These are phyloP conservation scores for Perognathus longimembris DNA, from an alignment of 2,113 vertebrate genomes.

Conservation along the genomic window DNA sequence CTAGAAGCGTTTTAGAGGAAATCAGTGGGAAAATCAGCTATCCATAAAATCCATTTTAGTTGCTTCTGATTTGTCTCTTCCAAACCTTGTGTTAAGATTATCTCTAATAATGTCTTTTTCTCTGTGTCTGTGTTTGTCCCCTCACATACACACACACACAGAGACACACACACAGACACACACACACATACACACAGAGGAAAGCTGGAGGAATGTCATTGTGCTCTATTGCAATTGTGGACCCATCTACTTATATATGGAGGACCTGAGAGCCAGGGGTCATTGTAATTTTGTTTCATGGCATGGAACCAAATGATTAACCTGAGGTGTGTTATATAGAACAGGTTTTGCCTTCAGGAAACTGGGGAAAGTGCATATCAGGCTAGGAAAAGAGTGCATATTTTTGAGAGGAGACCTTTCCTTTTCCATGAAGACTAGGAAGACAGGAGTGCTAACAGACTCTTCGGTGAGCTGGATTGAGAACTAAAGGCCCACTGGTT, in stretches of 20 bases:
- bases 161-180: background rate
- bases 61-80: conserved; percentile 71
- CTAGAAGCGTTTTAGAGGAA: conserved; percentile 5
- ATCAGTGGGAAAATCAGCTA: background rate
- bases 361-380: conserved; percentile 61
- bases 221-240: background rate
- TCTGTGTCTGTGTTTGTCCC: too few species aligned
- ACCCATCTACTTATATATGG: conserved; percentile 52
- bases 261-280: conserved; percentile 34
- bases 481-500: background rate
- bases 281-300: conserved; percentile 70
- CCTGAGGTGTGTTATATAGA: conserved; percentile 65
- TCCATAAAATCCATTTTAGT: conserved; percentile 42
- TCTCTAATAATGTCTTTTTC: background rate
- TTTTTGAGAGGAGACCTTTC: background rate
- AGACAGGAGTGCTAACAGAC: background rate
- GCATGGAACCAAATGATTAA: conserved; percentile 69
- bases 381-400: background rate
- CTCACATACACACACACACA: background rate
- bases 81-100: conserved; percentile 70
- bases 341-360: conserved; percentile 73
- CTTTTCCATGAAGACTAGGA: background rate
- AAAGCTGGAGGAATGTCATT: conserved; percentile 53
- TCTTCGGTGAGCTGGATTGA: background rate
- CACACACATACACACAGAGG: background rate